Percentiles rank a stretch among this genome's conserved stretches.
Evolutionary conservation across 2,113 vertebrate species (phyloP).

Genomic region (Agelaius tricolor): DNA sequence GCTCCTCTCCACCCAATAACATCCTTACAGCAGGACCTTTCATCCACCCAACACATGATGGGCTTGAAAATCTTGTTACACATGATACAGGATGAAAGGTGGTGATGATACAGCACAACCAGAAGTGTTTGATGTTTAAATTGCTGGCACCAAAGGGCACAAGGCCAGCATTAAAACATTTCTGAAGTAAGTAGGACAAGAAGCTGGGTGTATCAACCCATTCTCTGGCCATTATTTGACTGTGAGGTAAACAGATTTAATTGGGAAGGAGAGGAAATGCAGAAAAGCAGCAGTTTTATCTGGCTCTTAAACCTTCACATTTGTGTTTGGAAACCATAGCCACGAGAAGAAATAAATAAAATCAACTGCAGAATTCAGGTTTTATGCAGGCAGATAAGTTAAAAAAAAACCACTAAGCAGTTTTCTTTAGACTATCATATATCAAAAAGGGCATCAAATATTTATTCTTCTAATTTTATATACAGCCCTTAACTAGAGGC

Average conservation of each 20-base stretch:
- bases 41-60: not conserved
- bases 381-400: not conserved
- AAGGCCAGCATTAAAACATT: not conserved
- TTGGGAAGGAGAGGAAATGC: not conserved
- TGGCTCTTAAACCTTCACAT: not conserved
- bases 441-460: not conserved
- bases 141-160: conserved; percentile 3
- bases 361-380: not conserved
- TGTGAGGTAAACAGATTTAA: not conserved
- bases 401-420: not conserved
- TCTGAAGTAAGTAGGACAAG: not conserved
- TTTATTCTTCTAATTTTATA: not conserved
- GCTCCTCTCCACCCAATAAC: not conserved
- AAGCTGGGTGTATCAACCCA: not conserved
- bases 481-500: not conserved
- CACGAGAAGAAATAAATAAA: not conserved
- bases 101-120: not conserved
- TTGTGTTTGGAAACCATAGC: not conserved
- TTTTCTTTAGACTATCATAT: not conserved
- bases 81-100: not conserved
- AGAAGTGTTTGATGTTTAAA: conserved; percentile 41
- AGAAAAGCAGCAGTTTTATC: not conserved
- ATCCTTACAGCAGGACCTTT: not conserved
- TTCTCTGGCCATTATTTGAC: not conserved
- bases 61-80: conserved; percentile 52